A percentile compares a stretch with the other conserved stretches of the same genome.
These are phyloP conservation scores for Muntiacus reevesi DNA, from an alignment of 2,113 vertebrate species.

Conservation along the genomic window DNA sequence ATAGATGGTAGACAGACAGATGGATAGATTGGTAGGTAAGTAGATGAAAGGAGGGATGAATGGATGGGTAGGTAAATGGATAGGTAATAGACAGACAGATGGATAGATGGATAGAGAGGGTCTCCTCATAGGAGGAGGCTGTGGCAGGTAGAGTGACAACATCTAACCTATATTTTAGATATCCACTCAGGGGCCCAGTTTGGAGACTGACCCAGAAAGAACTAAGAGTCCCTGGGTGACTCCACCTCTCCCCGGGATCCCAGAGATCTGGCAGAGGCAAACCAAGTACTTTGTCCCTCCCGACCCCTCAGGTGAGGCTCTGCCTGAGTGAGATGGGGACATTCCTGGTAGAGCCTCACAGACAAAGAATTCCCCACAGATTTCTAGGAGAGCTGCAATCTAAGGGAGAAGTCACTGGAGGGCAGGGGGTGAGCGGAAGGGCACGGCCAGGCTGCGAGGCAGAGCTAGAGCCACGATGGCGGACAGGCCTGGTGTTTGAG, in stretches of 20 bases:
- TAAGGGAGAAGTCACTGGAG: background rate
- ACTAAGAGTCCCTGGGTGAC: background rate
- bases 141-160: background rate
- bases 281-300: background rate
- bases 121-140: background rate
- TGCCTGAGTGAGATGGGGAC: background rate
- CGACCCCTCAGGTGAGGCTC: background rate
- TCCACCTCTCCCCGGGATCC: background rate
- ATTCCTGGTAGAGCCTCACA: background rate
- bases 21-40: background rate
- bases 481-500: too few relatives aligned
- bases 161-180: background rate
- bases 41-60: background rate
- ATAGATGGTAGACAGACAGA: accelerated
- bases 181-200: background rate
- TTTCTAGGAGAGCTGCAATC: background rate
- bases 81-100: too few relatives aligned
- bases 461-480: accelerated
- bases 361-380: background rate
- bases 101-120: background rate
- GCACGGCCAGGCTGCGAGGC: background rate
- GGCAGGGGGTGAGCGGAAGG: background rate
- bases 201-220: background rate
- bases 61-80: background rate
- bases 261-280: background rate